A percentile compares a stretch with the other conserved stretches of the same genome.
Evolutionary conservation across 2,797 vertebrate genomes (phyloP).

Genomic region (Anas bahamensis): DNA sequence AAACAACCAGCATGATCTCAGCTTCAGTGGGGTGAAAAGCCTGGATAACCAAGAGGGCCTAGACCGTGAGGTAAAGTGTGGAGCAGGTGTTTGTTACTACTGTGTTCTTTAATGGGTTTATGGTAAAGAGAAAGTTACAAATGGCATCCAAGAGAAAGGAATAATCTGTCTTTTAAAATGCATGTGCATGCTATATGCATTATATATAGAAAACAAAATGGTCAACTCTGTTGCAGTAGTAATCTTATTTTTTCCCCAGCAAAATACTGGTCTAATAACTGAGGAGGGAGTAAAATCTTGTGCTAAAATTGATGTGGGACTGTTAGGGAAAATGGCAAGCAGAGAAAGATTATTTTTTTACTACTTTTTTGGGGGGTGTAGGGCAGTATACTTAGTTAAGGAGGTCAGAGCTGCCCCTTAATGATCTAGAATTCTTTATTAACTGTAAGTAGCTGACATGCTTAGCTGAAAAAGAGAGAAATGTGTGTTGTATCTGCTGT

Average conservation of each 20-base stretch:
- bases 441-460: not conserved
- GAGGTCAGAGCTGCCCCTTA: not conserved
- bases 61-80: constrained; percentile 56
- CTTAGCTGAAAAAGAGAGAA: not conserved
- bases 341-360: not conserved
- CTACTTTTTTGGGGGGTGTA: not conserved
- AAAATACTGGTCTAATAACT: not conserved
- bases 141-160: not conserved
- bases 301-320: not conserved
- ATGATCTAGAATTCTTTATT: not conserved
- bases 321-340: not conserved
- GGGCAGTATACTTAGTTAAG: not conserved
- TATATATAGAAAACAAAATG: not conserved
- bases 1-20: not conserved
- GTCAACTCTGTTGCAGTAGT: not conserved
- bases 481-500: not conserved
- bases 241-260: not conserved
- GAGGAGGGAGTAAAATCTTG: not conserved
- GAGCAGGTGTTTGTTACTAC: not conserved
- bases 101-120: not conserved
- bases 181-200: not conserved
- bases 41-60: not conserved
- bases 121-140: not conserved
- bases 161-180: not conserved
- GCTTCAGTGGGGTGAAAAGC: not conserved